Conservation (phyloP, 2,888 invertebrate genomes). For the Hymenopus coronatus region DNA sequence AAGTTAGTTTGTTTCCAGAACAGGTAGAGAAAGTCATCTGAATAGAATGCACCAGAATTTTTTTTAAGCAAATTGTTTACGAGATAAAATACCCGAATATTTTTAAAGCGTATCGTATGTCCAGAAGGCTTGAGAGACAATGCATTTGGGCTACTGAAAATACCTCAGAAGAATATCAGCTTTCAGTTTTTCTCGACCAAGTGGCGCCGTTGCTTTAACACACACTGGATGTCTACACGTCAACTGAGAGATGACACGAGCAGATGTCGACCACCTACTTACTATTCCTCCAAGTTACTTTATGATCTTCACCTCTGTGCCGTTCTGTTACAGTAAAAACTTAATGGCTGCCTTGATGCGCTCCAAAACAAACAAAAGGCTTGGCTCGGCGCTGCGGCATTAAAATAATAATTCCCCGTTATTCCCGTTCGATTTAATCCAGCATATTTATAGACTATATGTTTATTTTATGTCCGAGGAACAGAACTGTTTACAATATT, state of each 20-base stretch:
- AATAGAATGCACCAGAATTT: too few relatives aligned
- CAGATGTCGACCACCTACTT: background rate
- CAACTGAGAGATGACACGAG: background rate
- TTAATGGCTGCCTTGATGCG: background rate
- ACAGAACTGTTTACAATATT: background rate
- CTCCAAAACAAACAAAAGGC: background rate
- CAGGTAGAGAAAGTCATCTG: too few relatives aligned
- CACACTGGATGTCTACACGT: background rate
- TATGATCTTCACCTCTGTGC: background rate
- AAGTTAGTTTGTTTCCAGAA: too few relatives aligned
- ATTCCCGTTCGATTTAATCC: background rate
- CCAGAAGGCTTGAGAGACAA: too few relatives aligned
- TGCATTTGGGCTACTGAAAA: too few relatives aligned
- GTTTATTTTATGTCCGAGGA: background rate
- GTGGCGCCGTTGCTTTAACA: background rate
- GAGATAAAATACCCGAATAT: too few relatives aligned
- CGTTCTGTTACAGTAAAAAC: background rate
- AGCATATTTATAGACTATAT: background rate
- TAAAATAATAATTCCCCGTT: background rate
- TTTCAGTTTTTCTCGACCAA: too few relatives aligned
- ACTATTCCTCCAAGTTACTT: background rate
- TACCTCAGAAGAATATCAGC: too few relatives aligned
- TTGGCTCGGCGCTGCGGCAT: background rate
- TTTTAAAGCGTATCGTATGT: too few relatives aligned
- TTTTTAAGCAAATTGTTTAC: too few relatives aligned